Evolutionary conservation across 2,888 invertebrate species (phyloP), one percentile per base, ranked within the genome.

Genomic region (Drosophila prostipennis): DNA sequence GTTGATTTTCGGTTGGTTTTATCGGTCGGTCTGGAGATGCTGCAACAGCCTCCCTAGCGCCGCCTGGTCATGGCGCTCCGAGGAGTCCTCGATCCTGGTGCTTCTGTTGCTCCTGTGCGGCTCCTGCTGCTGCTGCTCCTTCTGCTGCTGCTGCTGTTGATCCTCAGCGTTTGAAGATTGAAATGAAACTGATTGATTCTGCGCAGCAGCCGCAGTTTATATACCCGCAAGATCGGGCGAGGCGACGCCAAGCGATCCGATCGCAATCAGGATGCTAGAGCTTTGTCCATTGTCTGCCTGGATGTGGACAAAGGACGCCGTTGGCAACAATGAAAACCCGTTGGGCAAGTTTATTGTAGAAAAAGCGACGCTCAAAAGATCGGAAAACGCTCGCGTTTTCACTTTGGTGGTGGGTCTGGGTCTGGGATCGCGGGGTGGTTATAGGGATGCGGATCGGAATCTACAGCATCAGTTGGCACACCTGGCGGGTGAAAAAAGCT

Each of bases 171-270:
- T 77, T 82, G 87, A 87, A 82, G 87, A 86, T 81, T 90, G 90
- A 87, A 90, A 89, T 90, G 90, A 90, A 90, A 90, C 90, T 90
- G 89, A 90, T 81, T 89, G 88, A 85, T 87, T 84, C 86, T 87
- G 77, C 89, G 90, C 89, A 89, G 81, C 80, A 83, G 80, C 78
- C 73, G 72, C 54, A 56, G 71, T 19, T 89, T 90, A 87, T 90
- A 90, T 90, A 90, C 77, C 56, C 69, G 32, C 26, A 37, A 69
- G 48, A 48, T 48, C 48, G 48, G 16, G 10, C 16, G 48, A 48
- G 54, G 19, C 19, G 40, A 54, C 36, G 56, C 57, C 23, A 23
- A 29, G 61, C 59, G 46, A 71, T 45, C 49, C 56, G 72, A 72
- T 72, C 72, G 37, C 53, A 43, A 70, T 72, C 72, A 60, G 78